These are phyloP conservation scores for Crocallis elinguaria DNA, from an alignment of 2,888 invertebrate genomes.

Conservation along the genomic window DNA sequence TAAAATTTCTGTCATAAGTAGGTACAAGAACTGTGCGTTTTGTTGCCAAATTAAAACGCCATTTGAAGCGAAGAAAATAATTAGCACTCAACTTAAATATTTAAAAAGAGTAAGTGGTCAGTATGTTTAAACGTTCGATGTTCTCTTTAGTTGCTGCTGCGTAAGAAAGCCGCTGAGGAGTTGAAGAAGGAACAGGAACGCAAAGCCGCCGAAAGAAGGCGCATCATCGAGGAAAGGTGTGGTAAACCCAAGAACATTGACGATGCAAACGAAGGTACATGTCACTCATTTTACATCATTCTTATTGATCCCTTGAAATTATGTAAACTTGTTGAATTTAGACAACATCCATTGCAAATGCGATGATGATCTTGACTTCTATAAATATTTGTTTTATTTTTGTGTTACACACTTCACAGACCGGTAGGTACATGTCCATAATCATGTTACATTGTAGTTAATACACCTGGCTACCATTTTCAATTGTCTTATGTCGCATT, in stretches of 20 bases:
- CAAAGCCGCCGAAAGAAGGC: constrained; percentile 98
- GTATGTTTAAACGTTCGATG: constrained; percentile 5
- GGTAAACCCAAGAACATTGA: constrained; percentile 96
- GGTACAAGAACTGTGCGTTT: too few relatives aligned
- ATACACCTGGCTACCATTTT: constrained; percentile 39
- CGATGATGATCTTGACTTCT: constrained; percentile 5
- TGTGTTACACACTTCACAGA: constrained; percentile 57
- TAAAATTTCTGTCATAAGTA: too few relatives aligned
- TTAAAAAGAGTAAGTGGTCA: too few relatives aligned
- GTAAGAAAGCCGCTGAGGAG: constrained; percentile 99
- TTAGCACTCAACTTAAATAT: too few relatives aligned
- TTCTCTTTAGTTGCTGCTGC: constrained; percentile 93
- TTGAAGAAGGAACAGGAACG: constrained; percentile 99
- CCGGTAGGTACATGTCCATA: constrained; percentile 41
- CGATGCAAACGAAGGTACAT: constrained; percentile 96
- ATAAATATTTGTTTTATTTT: constrained; percentile 32
- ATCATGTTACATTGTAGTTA: constrained; percentile 37
- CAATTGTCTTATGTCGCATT: constrained; percentile 73
- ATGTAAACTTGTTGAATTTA: neutral
- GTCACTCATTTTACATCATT: constrained; percentile 9
- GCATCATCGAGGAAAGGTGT: constrained; percentile 97
- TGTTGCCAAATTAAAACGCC: too few relatives aligned
- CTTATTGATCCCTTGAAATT: constrained; percentile 4
- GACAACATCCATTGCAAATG: constrained; percentile 4
- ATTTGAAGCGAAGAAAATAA: too few relatives aligned